These are phyloP conservation scores for Wiebesia pumilae DNA, from an alignment of 1,140 invertebrate species.

Conservation along the genomic window DNA sequence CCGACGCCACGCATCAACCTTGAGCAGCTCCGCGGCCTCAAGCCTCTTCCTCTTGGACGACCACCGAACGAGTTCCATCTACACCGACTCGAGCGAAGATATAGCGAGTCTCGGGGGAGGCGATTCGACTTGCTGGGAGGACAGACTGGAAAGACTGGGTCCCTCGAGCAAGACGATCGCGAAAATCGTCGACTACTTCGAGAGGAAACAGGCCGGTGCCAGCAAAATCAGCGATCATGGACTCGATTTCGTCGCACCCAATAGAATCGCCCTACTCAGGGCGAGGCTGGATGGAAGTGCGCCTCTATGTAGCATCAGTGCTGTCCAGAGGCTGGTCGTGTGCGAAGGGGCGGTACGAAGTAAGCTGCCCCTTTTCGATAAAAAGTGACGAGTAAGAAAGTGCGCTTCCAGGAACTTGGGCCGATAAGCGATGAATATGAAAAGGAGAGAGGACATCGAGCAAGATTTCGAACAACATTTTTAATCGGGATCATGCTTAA, in stretches of 20 bases:
- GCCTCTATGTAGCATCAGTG: conserved; percentile 68
- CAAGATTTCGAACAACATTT: background rate
- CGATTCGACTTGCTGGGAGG: conserved; percentile 82
- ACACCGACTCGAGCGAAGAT: conserved; percentile 90
- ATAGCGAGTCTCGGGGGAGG: conserved; percentile 86
- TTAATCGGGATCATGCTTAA: background rate
- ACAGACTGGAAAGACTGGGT: conserved; percentile 76
- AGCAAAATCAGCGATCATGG: conserved; percentile 63
- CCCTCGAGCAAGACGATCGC: conserved; percentile 83
- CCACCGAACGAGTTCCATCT: conserved; percentile 87
- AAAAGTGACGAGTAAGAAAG: conserved; percentile 75
- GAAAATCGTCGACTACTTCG: conserved; percentile 92
- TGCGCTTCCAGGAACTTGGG: background rate
- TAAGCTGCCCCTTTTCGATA: conserved; percentile 90
- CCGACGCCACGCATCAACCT: conserved; percentile 72
- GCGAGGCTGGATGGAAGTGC: conserved; percentile 68
- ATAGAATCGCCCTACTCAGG: conserved; percentile 65
- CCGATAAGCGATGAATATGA: background rate
- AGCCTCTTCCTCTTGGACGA: conserved; percentile 78
- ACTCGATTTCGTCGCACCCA: conserved; percentile 61
- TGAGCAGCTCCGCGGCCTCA: conserved; percentile 78
- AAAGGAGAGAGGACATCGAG: conserved; percentile 6
- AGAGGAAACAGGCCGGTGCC: conserved; percentile 78
- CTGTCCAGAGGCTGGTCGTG: conserved; percentile 80
- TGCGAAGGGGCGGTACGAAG: conserved; percentile 89